Percentiles rank a stretch among this genome's conserved stretches.
Evolutionary conservation across 2,888 invertebrate species (phyloP).

Genomic region (Megamerina dolium): DNA sequence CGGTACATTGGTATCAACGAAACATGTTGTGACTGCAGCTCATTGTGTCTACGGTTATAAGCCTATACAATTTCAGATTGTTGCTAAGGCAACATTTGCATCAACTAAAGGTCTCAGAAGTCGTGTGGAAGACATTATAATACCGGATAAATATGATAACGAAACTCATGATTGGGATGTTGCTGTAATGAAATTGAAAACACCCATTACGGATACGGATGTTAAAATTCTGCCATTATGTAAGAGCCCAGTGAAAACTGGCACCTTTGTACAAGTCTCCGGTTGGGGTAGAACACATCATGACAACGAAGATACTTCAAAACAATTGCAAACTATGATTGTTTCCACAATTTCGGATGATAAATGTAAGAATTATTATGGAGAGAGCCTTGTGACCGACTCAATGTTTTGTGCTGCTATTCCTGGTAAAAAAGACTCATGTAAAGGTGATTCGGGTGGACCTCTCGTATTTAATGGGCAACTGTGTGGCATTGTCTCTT

Average conservation of each 20-base stretch:
- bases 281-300: conserved; percentile 40
- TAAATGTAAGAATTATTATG: conserved; percentile 27
- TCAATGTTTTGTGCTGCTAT: conserved; percentile 35
- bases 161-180: no score
- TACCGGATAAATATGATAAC: no score
- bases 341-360: conserved; percentile 25
- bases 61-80: conserved; percentile 18
- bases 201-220: no score
- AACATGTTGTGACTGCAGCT: conserved; percentile 20
- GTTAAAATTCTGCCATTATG: no score
- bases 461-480: conserved; percentile 33
- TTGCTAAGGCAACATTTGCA: no score
- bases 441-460: conserved; percentile 43
- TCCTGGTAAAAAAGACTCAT: conserved; percentile 36
- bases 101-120: no score
- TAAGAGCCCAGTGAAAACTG: conserved; percentile 19
- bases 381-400: conserved; percentile 27
- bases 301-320: conserved; percentile 21
- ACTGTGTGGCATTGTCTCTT: conserved; percentile 63
- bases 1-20: conserved; percentile 17
- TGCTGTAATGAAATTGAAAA: no score
- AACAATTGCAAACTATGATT: conserved; percentile 29
- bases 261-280: conserved; percentile 28
- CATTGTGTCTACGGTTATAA: conserved; percentile 19
- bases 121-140: no score